Evolutionary conservation across 2,113 vertebrate genomes (phyloP).

Genomic region (Oreochromis spilurus): DNA sequence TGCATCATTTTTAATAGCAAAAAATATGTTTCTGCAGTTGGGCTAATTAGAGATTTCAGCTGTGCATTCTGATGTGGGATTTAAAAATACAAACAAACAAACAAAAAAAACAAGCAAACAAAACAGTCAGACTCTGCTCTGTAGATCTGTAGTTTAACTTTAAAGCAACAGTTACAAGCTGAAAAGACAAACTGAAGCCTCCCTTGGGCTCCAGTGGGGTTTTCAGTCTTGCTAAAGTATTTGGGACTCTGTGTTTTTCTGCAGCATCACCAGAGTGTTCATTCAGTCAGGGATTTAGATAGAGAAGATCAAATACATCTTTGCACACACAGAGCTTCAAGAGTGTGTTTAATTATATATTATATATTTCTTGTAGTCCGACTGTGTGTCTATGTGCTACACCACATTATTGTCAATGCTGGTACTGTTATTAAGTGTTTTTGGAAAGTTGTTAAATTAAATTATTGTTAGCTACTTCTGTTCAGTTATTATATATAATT

Average conservation of each 20-base stretch:
- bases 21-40: neutral
- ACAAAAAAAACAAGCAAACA: too few relatives aligned
- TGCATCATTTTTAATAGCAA: neutral
- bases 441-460: neutral
- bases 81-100: neutral
- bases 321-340: neutral
- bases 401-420: neutral
- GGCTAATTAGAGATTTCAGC: neutral
- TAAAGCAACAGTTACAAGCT: neutral
- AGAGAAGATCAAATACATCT: neutral
- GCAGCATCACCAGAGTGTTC: neutral
- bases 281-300: neutral
- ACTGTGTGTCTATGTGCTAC: neutral
- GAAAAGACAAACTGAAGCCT: neutral
- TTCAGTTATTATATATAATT: neutral
- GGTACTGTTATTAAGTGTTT: neutral
- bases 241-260: neutral
- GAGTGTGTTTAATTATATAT: neutral
- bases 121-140: neutral
- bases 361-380: neutral
- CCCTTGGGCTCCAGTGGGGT: neutral
- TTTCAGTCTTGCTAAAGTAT: neutral
- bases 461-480: neutral
- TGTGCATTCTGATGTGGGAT: neutral
- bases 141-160: neutral